Base-by-base conservation (phyloP, 2,797 vertebrate species). In the Chelon labrosus region DNA sequence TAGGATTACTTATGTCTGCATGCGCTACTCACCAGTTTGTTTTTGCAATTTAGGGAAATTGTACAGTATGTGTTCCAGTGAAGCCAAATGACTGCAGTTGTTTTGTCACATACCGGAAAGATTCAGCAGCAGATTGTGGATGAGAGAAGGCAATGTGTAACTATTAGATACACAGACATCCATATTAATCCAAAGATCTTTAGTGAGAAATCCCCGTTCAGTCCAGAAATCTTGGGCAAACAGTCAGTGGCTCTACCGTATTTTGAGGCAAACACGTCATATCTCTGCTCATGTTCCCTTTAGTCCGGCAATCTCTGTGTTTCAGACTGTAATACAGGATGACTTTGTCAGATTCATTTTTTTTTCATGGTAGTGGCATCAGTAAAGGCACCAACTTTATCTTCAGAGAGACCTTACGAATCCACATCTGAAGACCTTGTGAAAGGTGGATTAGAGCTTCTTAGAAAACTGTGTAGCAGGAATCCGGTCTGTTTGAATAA, bases 141-240 rank as follows among this genome's bases (percentile, higher is more conserved):
- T 19, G 35, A 57, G 44, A 74, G 27, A 55, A 10, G 46, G 58
- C 65, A 74, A 71, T 70, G 73, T 77, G 70, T 65, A 65, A 58
- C 68, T 55, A 47, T 76, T 60, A 79, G 50, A 70, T 19, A 56
- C 0, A 4, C 59, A 63, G 52, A 73, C 66, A 75, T 69, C 68
- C 68, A 69, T 57, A 69, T 79, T 68, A 68, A 83, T 74, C 59
- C 79, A 68, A 39, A 75, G 41, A 83, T 77, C 65, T 79, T 80
- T 62, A 31, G n/a, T 39, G 44, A 71, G 73, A 80, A 83, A 73
- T 66, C 44, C 41, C 2, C 16, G 58, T 57, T 79, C 72, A 59
- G 50, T 64, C 68, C 42, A 35, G 70, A 78, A 25, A 63, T 56
- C 63, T 66, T 53, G 17, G 58, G 73, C 17, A 81, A 84, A 85